Conservation (phyloP, 2,113 vertebrate species). For the Pseudonaja textilis region DNA sequence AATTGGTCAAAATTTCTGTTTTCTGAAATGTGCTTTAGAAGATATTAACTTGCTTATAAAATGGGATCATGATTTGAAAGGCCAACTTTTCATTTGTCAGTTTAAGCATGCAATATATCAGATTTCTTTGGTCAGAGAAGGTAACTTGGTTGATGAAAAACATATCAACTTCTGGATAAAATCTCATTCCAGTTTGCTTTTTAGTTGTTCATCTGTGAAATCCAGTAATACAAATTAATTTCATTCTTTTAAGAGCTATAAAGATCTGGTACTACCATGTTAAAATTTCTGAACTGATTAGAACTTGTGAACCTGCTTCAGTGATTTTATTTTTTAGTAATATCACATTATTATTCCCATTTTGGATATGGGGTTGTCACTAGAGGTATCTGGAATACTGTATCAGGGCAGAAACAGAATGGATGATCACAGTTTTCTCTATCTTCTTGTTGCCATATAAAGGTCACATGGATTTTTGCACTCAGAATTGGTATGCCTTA, state of each 20-base stretch:
- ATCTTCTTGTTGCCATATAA: not conserved
- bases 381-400: not conserved
- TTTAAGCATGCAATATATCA: not conserved
- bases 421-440: not conserved
- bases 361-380: not conserved
- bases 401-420: not conserved
- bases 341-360: not conserved
- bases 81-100: not conserved
- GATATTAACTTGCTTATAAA: constrained; percentile 2
- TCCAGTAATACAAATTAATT: not conserved
- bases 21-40: not conserved
- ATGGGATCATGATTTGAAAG: not conserved
- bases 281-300: not conserved
- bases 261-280: not conserved
- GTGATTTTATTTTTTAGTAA: not conserved
- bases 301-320: not conserved
- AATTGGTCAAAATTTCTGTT: not conserved
- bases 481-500: not conserved
- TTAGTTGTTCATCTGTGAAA: not conserved
- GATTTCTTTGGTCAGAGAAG: not conserved
- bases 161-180: not conserved
- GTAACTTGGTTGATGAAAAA: not conserved
- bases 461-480: not conserved
- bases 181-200: not conserved
- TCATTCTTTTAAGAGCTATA: not conserved